phyloP scores from a whole-genome alignment of 2,797 vertebrate genomes.

The Pangasius larnaudii region DNA sequence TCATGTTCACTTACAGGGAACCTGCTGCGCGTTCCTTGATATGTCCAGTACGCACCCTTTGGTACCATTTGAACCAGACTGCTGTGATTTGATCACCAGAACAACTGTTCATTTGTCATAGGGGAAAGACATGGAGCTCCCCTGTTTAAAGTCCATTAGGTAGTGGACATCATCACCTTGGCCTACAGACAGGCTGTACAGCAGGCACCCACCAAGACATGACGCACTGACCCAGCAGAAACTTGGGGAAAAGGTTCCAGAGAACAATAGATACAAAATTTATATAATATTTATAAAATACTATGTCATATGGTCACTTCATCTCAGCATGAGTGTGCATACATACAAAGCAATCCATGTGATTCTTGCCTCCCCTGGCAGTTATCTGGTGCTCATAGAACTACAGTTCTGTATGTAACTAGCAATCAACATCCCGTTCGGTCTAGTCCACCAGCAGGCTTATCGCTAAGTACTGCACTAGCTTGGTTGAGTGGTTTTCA shows the following conservation, averaged over 20 bases:
- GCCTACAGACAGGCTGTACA: background rate
- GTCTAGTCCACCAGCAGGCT: background rate
- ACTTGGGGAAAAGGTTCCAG: background rate
- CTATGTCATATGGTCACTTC: background rate
- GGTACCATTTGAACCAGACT: background rate
- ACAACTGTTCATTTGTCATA: background rate
- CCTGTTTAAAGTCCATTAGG: background rate
- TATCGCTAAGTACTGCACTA: background rate
- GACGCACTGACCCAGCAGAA: background rate
- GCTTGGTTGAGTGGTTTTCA: background rate
- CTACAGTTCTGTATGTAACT: background rate
- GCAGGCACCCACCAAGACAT: background rate
- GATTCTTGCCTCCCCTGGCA: background rate
- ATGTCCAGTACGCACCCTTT: background rate
- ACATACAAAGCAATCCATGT: background rate
- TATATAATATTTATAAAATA: background rate
- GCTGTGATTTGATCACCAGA: background rate
- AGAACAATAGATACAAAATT: background rate
- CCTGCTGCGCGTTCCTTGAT: background rate
- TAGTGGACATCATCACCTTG: background rate
- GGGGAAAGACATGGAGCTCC: background rate
- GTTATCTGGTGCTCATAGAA: background rate
- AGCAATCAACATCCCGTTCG: background rate
- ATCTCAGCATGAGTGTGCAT: background rate
- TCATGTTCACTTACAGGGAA: background rate